Base-by-base conservation (phyloP, 30 jellyfish, hydroid and myxozoan species). In the Aurelia sp. region DNA sequence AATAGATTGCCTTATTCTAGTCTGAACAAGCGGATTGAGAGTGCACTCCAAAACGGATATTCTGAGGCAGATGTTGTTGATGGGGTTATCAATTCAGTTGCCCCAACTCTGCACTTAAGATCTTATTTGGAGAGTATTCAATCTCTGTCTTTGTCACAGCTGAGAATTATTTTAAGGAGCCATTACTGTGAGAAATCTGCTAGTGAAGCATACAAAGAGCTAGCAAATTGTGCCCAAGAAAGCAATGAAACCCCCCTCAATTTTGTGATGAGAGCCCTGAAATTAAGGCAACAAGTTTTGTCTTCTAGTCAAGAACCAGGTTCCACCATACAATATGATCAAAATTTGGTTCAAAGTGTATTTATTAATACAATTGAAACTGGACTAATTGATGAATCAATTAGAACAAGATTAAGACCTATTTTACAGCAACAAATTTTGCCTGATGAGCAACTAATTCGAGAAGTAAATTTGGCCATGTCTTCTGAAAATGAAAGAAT, bases 51-150 rank as follows among this genome's bases (percentile, higher is more conserved):
- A 30, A 63, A 80, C 52, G 70, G 90, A 0, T 75, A 75, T 71
- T 81, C 85, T 50, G 91, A 81, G 65, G 69, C 72, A 81, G 85
- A 81, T 10, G 50, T 81, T 47, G 83, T 81, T 30, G 91, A 81
- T 64, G 91, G 85, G 73, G 91, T 81, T 31, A 81, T 65, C 44
- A 66, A 65, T 60, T 65, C 91, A 38, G 79, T 81, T 81, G 65
- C 84, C 62, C 91, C 91, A 33, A 52, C 38, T 11, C 66, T 53
- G 74, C 91, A 81, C 69, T 41, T 81, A 50, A 81, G 79, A 81
- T 81, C 91, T 0, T 66, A 81, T 66, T 67, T 81, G 40, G 91
- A 81, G 74, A 81, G 91, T 5, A 81, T 60, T 50, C 66, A 63
- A 55, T 41, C 66, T 1, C 51, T 59, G 12, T 13, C 67, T 50